A percentile compares a stretch with the other conserved stretches of the same genome.
phyloP scores from a whole-genome alignment of 2,113 vertebrate species.

The Pycnonotus jocosus region DNA sequence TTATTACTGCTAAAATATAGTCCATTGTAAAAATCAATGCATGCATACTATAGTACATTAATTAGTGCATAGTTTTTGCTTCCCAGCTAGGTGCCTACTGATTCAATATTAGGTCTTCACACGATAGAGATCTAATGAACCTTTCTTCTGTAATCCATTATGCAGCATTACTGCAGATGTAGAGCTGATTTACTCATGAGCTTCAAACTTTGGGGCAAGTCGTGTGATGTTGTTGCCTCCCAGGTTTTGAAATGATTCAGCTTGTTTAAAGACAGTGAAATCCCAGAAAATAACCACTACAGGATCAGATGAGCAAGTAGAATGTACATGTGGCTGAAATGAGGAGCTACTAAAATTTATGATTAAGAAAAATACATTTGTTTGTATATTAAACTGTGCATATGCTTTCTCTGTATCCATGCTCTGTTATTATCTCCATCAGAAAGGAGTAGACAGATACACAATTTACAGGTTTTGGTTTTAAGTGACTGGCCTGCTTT shows the following conservation, averaged over 20 bases:
- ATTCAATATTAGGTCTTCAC: neutral
- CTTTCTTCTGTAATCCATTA: neutral
- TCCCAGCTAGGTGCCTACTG: neutral
- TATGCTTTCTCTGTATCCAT: neutral
- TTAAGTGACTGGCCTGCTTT: neutral
- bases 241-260: neutral
- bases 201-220: neutral
- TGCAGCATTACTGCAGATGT: neutral
- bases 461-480: neutral
- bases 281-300: neutral
- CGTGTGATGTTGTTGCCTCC: neutral
- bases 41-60: slow-evolving; percentile 26
- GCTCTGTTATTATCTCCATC: neutral
- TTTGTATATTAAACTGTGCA: neutral
- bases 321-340: neutral
- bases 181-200: neutral
- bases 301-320: neutral
- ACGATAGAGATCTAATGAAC: neutral
- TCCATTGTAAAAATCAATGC: slow-evolving; percentile 51
- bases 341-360: neutral
- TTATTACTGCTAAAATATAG: slow-evolving; percentile 41
- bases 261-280: neutral
- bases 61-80: neutral
- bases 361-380: neutral
- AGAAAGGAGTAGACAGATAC: neutral